Evolutionary conservation across 2,888 invertebrate genomes (phyloP), one percentile per base, ranked within the genome.

Genomic region (Athalia rosae): DNA sequence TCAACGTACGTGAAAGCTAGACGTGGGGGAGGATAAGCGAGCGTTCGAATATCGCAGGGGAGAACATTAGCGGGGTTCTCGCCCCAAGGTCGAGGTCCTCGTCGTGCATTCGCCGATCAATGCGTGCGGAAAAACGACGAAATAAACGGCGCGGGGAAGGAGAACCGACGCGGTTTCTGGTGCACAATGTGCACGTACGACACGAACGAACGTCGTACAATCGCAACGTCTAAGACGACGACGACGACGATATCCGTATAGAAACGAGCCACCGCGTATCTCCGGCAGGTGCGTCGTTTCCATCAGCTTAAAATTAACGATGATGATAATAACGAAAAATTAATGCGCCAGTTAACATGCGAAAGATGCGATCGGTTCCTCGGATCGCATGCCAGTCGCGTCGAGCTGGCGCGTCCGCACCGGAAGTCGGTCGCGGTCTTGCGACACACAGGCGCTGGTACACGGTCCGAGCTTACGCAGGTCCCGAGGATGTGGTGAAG

Each of bases 71-170:
- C 58, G 56, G 43, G 58, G 71, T 43, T 56, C n/a, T 71, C 71
- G 56, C 45, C 71, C 53, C 71, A 71, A 71, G 71, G 71, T 71
- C 71, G 71, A 71, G 71, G 71, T 71, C 71, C 71, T 48, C 56
- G 69, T 4, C 56, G 58, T 71, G 71, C 45, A 45, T 58, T 71
- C 1, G 58, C 4, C 43, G 71, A 71, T 71, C 71, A 58, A 71
- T 71, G 58, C 56, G 45, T 45, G 56, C 45, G 56, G 43, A 71
- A 28, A 28, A 28, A 28, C 28, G 28, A 2, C 28, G 28, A 28
- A 28, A 28, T 28, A 28, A 28, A 58, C 56, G 71, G 71, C 15
- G 43, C 56, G 45, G 58, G 13, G 56, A 4, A 45, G 15, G 43
- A 56, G 13, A 71, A 43, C 7, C 15, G 3, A n/a, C 11, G 11